phyloP scores from a whole-genome alignment of 2,888 invertebrate genomes.

The Nymphalis polychloros region DNA sequence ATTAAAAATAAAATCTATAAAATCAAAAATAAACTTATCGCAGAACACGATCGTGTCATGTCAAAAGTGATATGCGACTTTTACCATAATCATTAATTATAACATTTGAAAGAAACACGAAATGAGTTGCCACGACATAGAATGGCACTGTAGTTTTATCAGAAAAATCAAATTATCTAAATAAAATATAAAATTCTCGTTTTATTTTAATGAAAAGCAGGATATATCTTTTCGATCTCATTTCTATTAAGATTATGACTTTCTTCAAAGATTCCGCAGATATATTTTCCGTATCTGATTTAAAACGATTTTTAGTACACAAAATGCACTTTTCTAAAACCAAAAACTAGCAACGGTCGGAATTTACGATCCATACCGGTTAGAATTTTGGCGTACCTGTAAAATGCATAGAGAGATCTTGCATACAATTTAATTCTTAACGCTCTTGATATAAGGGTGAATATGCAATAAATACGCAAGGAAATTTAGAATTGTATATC shows the following conservation, averaged over 20 bases:
- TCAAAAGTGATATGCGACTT: too few species aligned
- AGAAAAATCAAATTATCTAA: too few species aligned
- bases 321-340: slow-evolving; percentile 28
- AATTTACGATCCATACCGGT: slow-evolving; percentile 32
- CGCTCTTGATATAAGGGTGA: not conserved
- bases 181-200: too few species aligned
- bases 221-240: not conserved
- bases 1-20: too few species aligned
- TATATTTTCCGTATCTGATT: not conserved
- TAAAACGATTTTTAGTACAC: slow-evolving; percentile 12
- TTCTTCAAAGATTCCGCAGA: slow-evolving; percentile 3
- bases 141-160: too few species aligned
- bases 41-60: too few species aligned
- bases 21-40: too few species aligned
- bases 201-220: too few species aligned
- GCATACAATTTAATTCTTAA: slow-evolving; percentile 3
- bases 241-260: slow-evolving; percentile 2
- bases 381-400: slow-evolving; percentile 31
- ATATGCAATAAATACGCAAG: not conserved
- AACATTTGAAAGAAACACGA: too few species aligned
- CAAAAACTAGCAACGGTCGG: slow-evolving; percentile 28
- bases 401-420: slow-evolving; percentile 15
- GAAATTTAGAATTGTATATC: slow-evolving; percentile 9
- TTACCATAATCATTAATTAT: too few species aligned
- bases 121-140: too few species aligned